Evolutionary conservation across 1,140 invertebrate genomes (phyloP).

Genomic region (Berghia stephanieae): DNA sequence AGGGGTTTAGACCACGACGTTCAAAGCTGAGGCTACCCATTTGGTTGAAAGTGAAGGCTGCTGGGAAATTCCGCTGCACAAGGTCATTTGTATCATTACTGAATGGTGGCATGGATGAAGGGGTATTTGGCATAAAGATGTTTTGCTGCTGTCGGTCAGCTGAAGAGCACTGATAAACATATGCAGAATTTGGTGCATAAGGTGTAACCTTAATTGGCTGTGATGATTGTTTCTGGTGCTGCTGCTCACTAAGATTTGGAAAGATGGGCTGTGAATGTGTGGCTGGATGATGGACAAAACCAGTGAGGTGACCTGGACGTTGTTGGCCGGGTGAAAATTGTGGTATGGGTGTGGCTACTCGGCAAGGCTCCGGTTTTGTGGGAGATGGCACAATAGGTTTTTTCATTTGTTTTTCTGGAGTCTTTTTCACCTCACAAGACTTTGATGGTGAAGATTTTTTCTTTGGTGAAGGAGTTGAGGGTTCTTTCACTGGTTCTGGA

Average conservation of each 20-base stretch:
- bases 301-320: constrained; percentile 21
- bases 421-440: neutral
- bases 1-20: constrained; percentile 10
- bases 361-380: constrained; percentile 20
- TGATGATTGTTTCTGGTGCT: neutral
- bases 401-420: neutral
- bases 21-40: constrained; percentile 16
- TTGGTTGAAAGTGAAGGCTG: constrained; percentile 17
- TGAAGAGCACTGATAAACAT: constrained; percentile 27
- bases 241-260: no score
- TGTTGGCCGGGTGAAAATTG: constrained; percentile 26
- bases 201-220: constrained; percentile 31
- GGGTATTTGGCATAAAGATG: constrained; percentile 3
- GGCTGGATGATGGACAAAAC: constrained; percentile 22
- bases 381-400: constrained; percentile 5
- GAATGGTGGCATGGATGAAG: constrained; percentile 5
- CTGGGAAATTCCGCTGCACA: neutral
- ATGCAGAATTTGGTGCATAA: neutral
- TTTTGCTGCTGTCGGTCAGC: neutral
- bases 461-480: no score
- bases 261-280: constrained; percentile 10
- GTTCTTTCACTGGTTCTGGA: neutral
- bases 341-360: constrained; percentile 25
- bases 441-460: neutral
- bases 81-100: neutral